Base-by-base conservation (phyloP, 2,888 invertebrate species). In the Palloptera scutellata region DNA sequence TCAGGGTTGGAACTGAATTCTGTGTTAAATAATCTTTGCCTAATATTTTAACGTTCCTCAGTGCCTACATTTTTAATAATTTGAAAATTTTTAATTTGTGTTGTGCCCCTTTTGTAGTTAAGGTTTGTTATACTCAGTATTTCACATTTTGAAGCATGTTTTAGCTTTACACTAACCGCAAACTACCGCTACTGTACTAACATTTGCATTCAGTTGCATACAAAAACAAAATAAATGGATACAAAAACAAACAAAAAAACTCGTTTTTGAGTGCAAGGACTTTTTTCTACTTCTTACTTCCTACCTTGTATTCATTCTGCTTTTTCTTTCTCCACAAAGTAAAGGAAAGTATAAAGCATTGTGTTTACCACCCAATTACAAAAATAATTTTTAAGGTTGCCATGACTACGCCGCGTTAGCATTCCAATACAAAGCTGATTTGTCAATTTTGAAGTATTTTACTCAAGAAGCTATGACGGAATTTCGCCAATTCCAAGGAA, bases 381-480 rank as follows among this genome's bases (percentile, higher is more conserved):
- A 55, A 55, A 30, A 10, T 19, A 30, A 9, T 41, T 13, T n/a
- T 11, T 53, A 15, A n/a, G 8, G 78, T 78, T 77, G 73, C 73
- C 75, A 70, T 61, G 78, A 69, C 73, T 68, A 78, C 79, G 13
- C 20, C 53, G 57, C 30, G 30, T 6, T 4, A 30, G 40, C 69
- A 78, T 79, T 79, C 78, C 78, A 73, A 79, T 76, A 74, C 78
- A 79, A 76, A 75, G 73, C 76, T 70, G 75, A 77, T 17, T 30
- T 55, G 55, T 48, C 55, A 57, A 64, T 30, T 66, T 42, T 51
- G 30, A 15, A 67, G 62, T 70, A 62, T 59, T 45, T 54, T 68
- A 30, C 30, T 6, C 30, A 30, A 4, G 30, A 30, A 30, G 68
- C 59, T 71, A 68, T 64, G 68, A 67, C 58, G 67, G 66, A 70